Evolutionary conservation across 2,888 invertebrate genomes (phyloP), one percentile per base, ranked within the genome.

Genomic region (Dryadula phaetusa): DNA sequence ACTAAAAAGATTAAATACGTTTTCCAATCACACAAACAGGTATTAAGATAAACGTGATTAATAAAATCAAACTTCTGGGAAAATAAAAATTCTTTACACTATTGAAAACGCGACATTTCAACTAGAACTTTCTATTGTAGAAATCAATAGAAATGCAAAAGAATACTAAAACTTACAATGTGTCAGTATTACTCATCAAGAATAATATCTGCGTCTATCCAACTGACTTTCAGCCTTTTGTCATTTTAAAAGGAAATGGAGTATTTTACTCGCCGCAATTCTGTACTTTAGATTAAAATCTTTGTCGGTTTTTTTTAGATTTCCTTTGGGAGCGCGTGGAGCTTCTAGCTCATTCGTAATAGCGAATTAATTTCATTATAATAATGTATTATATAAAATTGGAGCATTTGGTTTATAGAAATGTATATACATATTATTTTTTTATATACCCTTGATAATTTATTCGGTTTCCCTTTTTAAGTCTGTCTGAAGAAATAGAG

Each of bases 261-360:
- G 53, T 49, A 40, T 42, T 42, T 63, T 32, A 16, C 46, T 56
- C 28, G 16, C 32, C 14, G 42, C 47, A 16, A 56, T 65, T 62
- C 61, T 61, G 61, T 61, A 42, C 37, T 49, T 20, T 18, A 62
- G 61, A 69, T 69, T 62, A 62, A 61, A 60, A 64, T 65, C 62
- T 65, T 69, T 56, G 64, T 64, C 37, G 32, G 53, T 53, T 54
- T 60, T 58, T 25, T 20, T 64, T 49, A 64, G 34, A 69, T 69
- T 65, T 65, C 69, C 69, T 58, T 34, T 22, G 62, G 62, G 62
- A 69, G 7, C 34, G 44, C 18, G 34, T 16, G 12, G 37, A 5
- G 34, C 18, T 42, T 40, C 28, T 16, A 25, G 12, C 49, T 46
- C 42, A 14, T 46, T 42, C 10, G 58, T 44, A 60, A 44, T 14